Evolutionary conservation across 2,888 invertebrate genomes (phyloP), one percentile per base, ranked within the genome.

Genomic region (Tromatobia lineatoria): DNA sequence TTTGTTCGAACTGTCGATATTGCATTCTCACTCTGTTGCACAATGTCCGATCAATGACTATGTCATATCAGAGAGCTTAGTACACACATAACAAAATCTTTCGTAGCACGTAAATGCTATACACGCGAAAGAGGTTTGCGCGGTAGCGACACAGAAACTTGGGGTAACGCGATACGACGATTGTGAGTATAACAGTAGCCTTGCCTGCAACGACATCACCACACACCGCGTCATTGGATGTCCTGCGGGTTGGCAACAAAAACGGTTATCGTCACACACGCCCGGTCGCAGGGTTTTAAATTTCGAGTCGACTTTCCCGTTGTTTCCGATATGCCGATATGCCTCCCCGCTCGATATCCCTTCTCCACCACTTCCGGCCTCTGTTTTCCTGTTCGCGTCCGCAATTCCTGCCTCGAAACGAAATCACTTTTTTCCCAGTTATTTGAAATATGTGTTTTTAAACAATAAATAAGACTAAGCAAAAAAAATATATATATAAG

Each of bases 181-280:
- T 80, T 80, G 76, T 80, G 42, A 80, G 34, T 70, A 25, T 13
- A 34, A 20, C 52, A 47, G 13, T 54, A 52, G n/a, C 42, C 47
- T 79, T 18, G 23, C 71, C 52, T 25, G 29, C 38, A 42, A 23
- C 45, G 59, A 66, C 59, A n/a, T 71, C 59, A 25, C 70, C 57
- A 45, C 29, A 42, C 78, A 70, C 70, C 75, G 20, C 82, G 71
- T 45, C 79, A 73, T 74, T 66, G 66, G 70, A 54, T 59, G 66
- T 69, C 59, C 77, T 85, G 83, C 78, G 85, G 81, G 77, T 59
- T 54, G 79, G 81, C 77, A 83, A 86, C 80, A 80, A 84, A 85
- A 86, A 81, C 80, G 81, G 81, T 86, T 83, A 83, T 85, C 86
- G 86, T 81, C 77, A 80, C 73, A 78, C 73, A 70, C 34, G 50